Percentiles rank a stretch among this genome's conserved stretches.
Evolutionary conservation across 1,140 invertebrate species (phyloP).

Genomic region (Achroia grisella): DNA sequence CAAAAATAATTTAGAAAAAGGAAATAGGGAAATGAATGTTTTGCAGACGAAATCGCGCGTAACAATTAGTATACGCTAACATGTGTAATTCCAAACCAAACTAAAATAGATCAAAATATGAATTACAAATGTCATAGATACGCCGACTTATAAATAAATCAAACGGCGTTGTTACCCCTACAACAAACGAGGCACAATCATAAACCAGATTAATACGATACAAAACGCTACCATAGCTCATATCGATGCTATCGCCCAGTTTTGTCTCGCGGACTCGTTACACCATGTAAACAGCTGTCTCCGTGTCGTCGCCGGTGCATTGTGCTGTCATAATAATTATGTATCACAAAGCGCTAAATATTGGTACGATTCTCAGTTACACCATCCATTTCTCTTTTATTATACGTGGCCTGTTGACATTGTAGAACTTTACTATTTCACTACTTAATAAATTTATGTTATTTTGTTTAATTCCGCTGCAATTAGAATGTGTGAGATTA

Average conservation of each 20-base stretch:
- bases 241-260: slow-evolving; percentile 31
- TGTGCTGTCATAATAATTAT: slow-evolving; percentile 50
- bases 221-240: slow-evolving; percentile 12
- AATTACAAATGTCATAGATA: slow-evolving; percentile 1
- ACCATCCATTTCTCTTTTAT: too few relatives aligned
- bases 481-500: too few relatives aligned
- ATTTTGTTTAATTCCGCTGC: too few relatives aligned
- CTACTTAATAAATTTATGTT: too few relatives aligned
- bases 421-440: background rate
- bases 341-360: slow-evolving; percentile 35
- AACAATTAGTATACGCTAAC: too few relatives aligned
- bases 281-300: slow-evolving; percentile 29
- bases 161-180: background rate
- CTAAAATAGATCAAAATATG: slow-evolving; percentile 1
- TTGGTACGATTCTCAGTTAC: slow-evolving; percentile 22
- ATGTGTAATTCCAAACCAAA: background rate
- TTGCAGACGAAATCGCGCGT: too few relatives aligned
- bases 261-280: slow-evolving; percentile 21
- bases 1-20: too few relatives aligned
- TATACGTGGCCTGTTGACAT: slow-evolving; percentile 8
- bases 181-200: slow-evolving; percentile 11
- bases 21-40: too few relatives aligned
- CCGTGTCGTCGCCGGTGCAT: slow-evolving; percentile 20
- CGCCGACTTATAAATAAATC: slow-evolving; percentile 4
- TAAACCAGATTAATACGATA: slow-evolving; percentile 23